These are phyloP conservation scores for Pampus argenteus DNA, from an alignment of 2,797 vertebrate genomes.

Conservation along the genomic window DNA sequence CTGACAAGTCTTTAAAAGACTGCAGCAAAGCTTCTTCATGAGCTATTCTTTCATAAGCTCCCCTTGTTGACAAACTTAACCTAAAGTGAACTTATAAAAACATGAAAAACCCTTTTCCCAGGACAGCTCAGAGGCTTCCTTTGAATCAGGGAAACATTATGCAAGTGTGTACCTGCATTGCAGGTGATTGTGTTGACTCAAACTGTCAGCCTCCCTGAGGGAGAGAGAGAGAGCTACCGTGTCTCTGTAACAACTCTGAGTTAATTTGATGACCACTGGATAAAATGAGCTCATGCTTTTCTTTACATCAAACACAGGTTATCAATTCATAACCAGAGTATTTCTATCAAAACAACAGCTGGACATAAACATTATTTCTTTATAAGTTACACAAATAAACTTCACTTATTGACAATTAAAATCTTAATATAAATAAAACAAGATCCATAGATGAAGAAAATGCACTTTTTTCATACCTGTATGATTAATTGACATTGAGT, in stretches of 20 bases:
- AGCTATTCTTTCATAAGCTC: slow-evolving; percentile 26
- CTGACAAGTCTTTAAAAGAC: slow-evolving; percentile 41
- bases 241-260: slow-evolving; percentile 22
- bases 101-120: slow-evolving; percentile 26
- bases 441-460: neutral
- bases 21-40: slow-evolving; percentile 24
- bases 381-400: neutral
- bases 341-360: neutral
- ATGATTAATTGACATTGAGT: neutral
- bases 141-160: slow-evolving; percentile 31
- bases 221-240: neutral
- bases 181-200: slow-evolving; percentile 55
- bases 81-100: slow-evolving; percentile 29
- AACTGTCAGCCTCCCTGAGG: slow-evolving; percentile 40
- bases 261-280: slow-evolving; percentile 13
- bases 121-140: slow-evolving; percentile 11
- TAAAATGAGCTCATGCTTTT: slow-evolving; percentile 10
- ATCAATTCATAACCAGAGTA: neutral
- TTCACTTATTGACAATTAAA: neutral
- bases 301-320: neutral
- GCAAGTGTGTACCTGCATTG: slow-evolving; percentile 42
- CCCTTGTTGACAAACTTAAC: slow-evolving; percentile 17
- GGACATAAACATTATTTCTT: neutral
- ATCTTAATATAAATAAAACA: slow-evolving; percentile 3
- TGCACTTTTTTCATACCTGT: neutral